A percentile compares a stretch with the other conserved stretches of the same genome.
Conservation (phyloP, 2,888 invertebrate species). For the Leptinotarsa rubiginosa region DNA sequence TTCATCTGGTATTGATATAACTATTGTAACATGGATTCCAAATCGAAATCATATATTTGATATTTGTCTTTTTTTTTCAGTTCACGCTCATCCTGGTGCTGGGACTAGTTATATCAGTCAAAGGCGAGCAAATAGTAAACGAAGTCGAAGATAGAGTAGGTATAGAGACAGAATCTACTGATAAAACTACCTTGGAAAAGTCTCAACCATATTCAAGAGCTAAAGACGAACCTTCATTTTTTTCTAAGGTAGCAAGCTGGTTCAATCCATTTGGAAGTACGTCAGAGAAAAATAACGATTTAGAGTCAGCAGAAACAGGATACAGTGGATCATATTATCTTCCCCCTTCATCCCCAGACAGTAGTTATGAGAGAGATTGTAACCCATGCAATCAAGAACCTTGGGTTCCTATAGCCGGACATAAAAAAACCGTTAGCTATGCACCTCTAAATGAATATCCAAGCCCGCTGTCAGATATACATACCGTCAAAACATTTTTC, state of each 20-base stretch:
- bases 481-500: constrained; percentile 34
- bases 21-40: too few relatives aligned
- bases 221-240: constrained; percentile 67
- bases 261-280: constrained; percentile 66
- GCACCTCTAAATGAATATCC: constrained; percentile 52
- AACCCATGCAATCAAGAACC: constrained; percentile 84
- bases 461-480: constrained; percentile 40
- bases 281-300: constrained; percentile 39
- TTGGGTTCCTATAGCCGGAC: constrained; percentile 78
- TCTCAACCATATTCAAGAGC: constrained; percentile 49
- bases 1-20: too few relatives aligned
- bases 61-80: constrained; percentile 40
- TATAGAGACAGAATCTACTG: constrained; percentile 67
- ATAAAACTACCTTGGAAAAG: constrained; percentile 59
- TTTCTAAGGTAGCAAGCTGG: constrained; percentile 73
- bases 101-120: constrained; percentile 32
- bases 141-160: constrained; percentile 59
- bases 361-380: constrained; percentile 68
- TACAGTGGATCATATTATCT: constrained; percentile 51
- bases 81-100: constrained; percentile 35
- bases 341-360: constrained; percentile 49
- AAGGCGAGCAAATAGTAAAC: constrained; percentile 48
- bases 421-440: constrained; percentile 57
- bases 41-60: too few relatives aligned
- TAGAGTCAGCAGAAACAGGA: constrained; percentile 45